Evolutionary conservation across 2,888 invertebrate species (phyloP), one percentile per base, ranked within the genome.

Genomic region (Drosophila tanythrix): DNA sequence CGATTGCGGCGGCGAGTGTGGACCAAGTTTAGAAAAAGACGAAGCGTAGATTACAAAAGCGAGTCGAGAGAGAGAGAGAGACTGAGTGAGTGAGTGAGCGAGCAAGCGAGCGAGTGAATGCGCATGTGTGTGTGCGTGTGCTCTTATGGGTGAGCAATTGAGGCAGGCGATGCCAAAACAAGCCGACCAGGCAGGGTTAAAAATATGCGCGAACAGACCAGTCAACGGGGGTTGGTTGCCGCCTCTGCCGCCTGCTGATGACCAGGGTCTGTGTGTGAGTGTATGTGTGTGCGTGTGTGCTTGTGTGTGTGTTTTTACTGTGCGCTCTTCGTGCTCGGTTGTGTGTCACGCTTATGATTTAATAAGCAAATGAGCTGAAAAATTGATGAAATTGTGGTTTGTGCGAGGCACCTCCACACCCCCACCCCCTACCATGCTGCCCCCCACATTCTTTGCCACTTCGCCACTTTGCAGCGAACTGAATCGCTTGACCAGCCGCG

Each of bases 331-430:
- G 53, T 52, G 27, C 29, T 31, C 57, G 46, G 65, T 66, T 72
- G 67, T 84, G 77, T 90, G 91, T 88, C 90, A 76, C 81, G 79
- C 87, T 86, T 82, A 82, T 88, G 90, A 83, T 88, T 90, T 91
- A 91, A 89, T 90, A 90, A 91, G 86, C 90, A 91, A 90, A 91
- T 90, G 84, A 91, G 88, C 88, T 91, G 79, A 76, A 66, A 90
- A 86, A 86, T 84, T 91, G 71, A 85, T 90, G 74, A 81, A 88
- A 90, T 82, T 85, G 78, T 78, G 87, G 69, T 61, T 61, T 70
- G 15, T 46, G 46, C 46, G 70, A 66, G 52, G 48, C 48, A 61
- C 52, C 40, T 15, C 27, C 7, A 64, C 36, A 40, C 52, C 64
- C 60, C 13, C 36, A 46, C 52, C 21, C 33, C 51, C 52, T 38